Base-by-base conservation (phyloP, 2,113 vertebrate species). In the Sander lucioperca region DNA sequence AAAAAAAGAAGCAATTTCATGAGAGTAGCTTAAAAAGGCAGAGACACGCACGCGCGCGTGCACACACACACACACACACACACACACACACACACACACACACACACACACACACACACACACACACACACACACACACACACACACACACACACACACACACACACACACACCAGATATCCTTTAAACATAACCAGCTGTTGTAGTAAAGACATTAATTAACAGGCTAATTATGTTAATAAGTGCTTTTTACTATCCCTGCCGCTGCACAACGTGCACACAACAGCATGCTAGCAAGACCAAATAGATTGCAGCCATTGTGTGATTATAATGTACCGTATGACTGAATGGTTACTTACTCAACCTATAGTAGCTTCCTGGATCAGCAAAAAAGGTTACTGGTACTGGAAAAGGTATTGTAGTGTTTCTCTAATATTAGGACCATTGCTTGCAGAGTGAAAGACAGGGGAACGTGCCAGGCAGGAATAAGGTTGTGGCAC, bases 261-360 rank as follows among this genome's bases (percentile, higher is more conserved):
- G 0, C n/a, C 6, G 10, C 53, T 61, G 56, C 23, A 59, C n/a
- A 54, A 65, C 57, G 53, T 30, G 21, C 25, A 43, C 39, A 43
- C 39, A 43, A 43, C 9, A 77, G 50, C 63, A 43, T 15, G 21
- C 18, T 23, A 50, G 53, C 43, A 72, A 64, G 71, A 13, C n/a
- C 39, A 79, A 76, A 68, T 21, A n/a, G 51, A 66, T n/a, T 56
- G 56, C 18, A 72, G 66, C 76, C 57, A 79, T 47, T 74, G n/a
- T 82, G 14, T 48, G 14, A 68, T 67, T 82, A 27, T 43, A 75
- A 61, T 4, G 7, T 47, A 23, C 30, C 18, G 10, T 16, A 21
- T 72, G 54, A 21, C 6, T 54, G 51, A 58, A 15, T 56, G 12
- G 12, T 33, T 47, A 74, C 18, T 84, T 21, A 67, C 23, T 58